Evolutionary conservation across 2,113 vertebrate species (phyloP).

Genomic region (Lipophrys pholis): DNA sequence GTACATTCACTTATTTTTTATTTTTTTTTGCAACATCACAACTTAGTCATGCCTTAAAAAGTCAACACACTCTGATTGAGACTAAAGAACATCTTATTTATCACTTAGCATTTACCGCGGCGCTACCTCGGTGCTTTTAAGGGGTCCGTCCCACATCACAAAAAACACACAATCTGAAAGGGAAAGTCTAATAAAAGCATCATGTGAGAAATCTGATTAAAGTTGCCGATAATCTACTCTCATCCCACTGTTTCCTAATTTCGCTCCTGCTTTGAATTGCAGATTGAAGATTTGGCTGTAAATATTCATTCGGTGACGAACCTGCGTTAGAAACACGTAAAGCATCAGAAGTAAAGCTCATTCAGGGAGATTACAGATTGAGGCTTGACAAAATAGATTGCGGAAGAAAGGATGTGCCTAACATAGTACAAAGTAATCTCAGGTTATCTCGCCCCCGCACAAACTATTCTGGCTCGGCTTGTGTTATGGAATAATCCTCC

Average conservation of each 20-base stretch:
- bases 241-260: background rate
- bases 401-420: background rate
- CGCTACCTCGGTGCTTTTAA: constrained; percentile 2
- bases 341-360: constrained; percentile 5
- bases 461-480: background rate
- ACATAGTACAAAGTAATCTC: background rate
- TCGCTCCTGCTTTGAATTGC: background rate
- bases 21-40: background rate
- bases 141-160: background rate
- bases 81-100: constrained; percentile 14
- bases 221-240: constrained; percentile 8
- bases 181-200: background rate
- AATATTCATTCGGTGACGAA: constrained; percentile 13
- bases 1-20: background rate
- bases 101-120: constrained; percentile 41
- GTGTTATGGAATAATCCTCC: background rate
- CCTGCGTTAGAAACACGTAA: constrained; percentile 1
- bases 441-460: background rate
- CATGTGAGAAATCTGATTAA: constrained; percentile 20
- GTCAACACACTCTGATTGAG: constrained; percentile 29
- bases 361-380: background rate
- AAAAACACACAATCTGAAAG: background rate
- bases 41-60: background rate
- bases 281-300: background rate
- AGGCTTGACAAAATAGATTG: background rate